Evolutionary conservation across 1,140 invertebrate genomes (phyloP).

Genomic region (Drosophila orosa): DNA sequence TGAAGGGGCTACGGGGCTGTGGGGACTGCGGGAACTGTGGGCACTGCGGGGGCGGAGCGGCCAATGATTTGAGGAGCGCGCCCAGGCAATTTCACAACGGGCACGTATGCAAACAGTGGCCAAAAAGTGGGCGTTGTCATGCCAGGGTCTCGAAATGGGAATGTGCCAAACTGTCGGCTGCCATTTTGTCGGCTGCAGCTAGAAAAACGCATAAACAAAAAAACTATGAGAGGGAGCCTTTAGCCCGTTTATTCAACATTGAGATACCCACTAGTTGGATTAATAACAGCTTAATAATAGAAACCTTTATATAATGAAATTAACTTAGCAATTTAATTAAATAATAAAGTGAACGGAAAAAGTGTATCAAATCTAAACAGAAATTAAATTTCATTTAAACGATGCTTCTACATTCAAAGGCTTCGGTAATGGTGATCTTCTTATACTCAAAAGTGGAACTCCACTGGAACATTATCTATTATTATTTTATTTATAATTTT

Average conservation of each 20-base stretch:
- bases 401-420: neutral
- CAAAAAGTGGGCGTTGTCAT: constrained; percentile 26
- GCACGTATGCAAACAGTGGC: constrained; percentile 76
- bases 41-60: constrained; percentile 12
- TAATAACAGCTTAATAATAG: neutral
- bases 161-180: constrained; percentile 67
- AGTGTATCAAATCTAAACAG: neutral
- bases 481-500: neutral
- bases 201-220: constrained; percentile 34
- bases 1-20: neutral
- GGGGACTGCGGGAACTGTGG: neutral
- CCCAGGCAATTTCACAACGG: constrained; percentile 78
- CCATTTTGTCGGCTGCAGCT: constrained; percentile 62
- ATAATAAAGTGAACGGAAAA: no score
- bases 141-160: constrained; percentile 20
- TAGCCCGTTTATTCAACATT: neutral
- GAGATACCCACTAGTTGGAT: neutral
- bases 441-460: no score
- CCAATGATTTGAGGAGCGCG: constrained; percentile 72
- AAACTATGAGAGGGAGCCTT: neutral
- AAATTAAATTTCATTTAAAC: neutral
- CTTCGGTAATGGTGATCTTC: neutral
- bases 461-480: no score
- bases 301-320: neutral
- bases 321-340: neutral